A percentile compares a stretch with the other conserved stretches of the same genome.
phyloP scores from a whole-genome alignment of 1,140 invertebrate genomes.

The Drosophila novamexicana region DNA sequence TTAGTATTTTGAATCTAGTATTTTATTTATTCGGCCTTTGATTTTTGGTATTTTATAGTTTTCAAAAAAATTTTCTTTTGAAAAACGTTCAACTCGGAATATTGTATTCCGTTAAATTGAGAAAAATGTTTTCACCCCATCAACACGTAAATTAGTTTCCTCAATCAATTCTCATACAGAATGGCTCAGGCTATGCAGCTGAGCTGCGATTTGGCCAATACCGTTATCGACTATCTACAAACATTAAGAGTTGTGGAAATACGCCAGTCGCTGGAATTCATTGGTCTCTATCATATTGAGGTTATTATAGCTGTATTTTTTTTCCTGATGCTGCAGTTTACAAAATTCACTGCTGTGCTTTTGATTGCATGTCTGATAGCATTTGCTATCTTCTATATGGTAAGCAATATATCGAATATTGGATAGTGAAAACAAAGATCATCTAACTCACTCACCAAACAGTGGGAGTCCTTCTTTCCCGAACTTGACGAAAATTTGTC shows the following conservation, averaged over 20 bases:
- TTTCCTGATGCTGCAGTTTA: constrained; percentile 61
- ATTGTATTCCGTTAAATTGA: neutral
- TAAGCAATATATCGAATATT: constrained; percentile 21
- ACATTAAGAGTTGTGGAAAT: constrained; percentile 41
- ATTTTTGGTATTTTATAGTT: constrained; percentile 14
- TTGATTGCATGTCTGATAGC: constrained; percentile 50
- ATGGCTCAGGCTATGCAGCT: constrained; percentile 36
- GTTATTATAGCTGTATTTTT: constrained; percentile 44
- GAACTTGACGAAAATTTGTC: neutral
- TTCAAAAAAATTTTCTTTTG: neutral
- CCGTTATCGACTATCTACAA: constrained; percentile 30
- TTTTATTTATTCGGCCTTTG: neutral
- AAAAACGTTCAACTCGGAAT: constrained; percentile 8
- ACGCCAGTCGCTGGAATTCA: constrained; percentile 52
- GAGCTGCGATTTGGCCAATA: constrained; percentile 4
- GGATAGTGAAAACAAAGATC: no score
- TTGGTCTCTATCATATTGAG: constrained; percentile 55
- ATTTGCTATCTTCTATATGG: constrained; percentile 63
- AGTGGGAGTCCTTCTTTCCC: constrained; percentile 31
- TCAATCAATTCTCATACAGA: constrained; percentile 22
- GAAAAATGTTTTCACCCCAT: constrained; percentile 33
- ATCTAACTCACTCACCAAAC: neutral
- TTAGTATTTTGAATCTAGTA: constrained; percentile 1
- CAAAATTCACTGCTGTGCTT: constrained; percentile 57
- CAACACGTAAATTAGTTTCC: constrained; percentile 29